Base-by-base conservation (phyloP, 2,888 invertebrate species). In the Psylliodes chrysocephalus region DNA sequence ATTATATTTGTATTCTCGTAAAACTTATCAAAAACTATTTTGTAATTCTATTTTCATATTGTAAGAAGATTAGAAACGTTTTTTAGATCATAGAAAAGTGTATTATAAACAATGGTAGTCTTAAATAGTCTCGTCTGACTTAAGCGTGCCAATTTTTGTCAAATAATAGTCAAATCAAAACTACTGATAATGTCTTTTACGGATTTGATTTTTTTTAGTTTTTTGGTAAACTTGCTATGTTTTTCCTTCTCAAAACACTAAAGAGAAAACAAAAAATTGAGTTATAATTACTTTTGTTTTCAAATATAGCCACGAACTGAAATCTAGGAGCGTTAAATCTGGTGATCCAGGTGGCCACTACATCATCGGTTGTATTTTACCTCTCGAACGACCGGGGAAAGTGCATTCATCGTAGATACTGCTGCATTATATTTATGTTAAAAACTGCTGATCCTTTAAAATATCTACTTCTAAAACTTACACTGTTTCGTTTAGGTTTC, bases 41-140 rank as follows among this genome's bases (percentile, higher is more conserved):
- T 62, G 46, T 64, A 68, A 61, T 64, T 68, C 65, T 68, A 68
- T 68, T 68, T 68, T 68, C 66, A 59, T 67, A 67, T 62, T 56
- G 64, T 68, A 70, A 54, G 67, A 51, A 61, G 68, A 60, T 54
- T 68, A 70, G 53, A 66, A 51, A 61, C 67, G 56, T 54, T 54
- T 62, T 53, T 38, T 64, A 59, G 44, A 44, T 44, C 28, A 44
- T 62, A 51, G 42, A 51, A 38, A 40, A 61, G 49, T 55, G 38
- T 55, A 42, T 47, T 18, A 61, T 33, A 22, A 51, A 30, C 49
- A 59, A 59, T 59, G 47, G 38, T 59, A 40, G 55, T 55, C 49
- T 6, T 14, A 4, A 35, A 38, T 49, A 49, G 40, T 38, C 19
- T 25, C 28, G 35, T 51, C 59, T 63, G 40, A 67, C 51, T 59